Evolutionary conservation across 53 echinoderm and acorn worm species (phyloP), one percentile per base, ranked within the genome.

Genomic region (Echinarachnius parma): DNA sequence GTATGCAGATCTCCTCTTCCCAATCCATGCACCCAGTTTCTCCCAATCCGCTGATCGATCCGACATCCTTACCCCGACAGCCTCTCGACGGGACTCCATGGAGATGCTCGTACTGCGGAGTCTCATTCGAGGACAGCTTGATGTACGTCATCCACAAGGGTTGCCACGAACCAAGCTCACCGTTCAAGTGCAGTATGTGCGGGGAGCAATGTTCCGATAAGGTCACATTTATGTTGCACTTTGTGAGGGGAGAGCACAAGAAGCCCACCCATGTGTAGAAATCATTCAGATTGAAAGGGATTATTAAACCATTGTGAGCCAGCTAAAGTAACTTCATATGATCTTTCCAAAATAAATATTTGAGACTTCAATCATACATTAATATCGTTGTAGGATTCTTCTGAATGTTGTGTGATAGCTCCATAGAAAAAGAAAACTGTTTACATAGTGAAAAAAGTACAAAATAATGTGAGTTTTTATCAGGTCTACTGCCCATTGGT

Each of bases 141-240:
- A 81, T 89, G 85, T 89, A 81, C 25, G 85, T 89, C 2, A 77
- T 89, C 49, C 89, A 89, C 60, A 89, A 86, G 78, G 89, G 89
- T 1, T 89, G 89, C 47, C 89, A 89, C 61, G 77, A 86, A 23
- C 85, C 86, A 23, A 42, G 46, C 3, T 76, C 86, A n/a, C 81
- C 81, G 0, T 89, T 78, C 46, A 46, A 77, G n/a, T 89, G 89
- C 61, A 89, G 81, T 72, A 85, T 85, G 81, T 89, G 89, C 18
- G 81, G 89, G 34, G 22, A 86, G 31, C 76, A 50, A 44, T 89
- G 81, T 30, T 30, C 53, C 9, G 77, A 89, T 78, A 77, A 81
- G 46, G 77, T 89, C 25, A 81, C 77, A 0, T 89, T 89, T 55
- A 89, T 86, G 59, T 65, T 89, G 30, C 89, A 89, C 35, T 86